phyloP scores from a whole-genome alignment of 2,888 invertebrate species.

The Trachelus troglodyta region DNA sequence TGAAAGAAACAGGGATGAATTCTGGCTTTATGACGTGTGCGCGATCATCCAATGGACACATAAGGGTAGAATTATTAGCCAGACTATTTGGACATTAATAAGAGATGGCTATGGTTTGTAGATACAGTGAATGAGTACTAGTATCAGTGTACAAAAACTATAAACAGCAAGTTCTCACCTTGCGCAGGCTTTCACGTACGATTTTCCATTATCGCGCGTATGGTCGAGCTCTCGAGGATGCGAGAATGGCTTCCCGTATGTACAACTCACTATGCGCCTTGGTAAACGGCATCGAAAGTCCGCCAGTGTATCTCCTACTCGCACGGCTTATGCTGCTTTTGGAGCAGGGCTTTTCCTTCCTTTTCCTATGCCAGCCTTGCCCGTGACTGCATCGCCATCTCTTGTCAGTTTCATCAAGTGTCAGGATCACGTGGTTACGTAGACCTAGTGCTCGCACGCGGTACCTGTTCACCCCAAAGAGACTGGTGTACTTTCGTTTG shows the following conservation, averaged over 20 bases:
- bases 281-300: constrained; percentile 3
- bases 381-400: constrained; percentile 28
- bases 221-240: neutral
- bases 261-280: neutral
- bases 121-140: neutral
- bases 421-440: constrained; percentile 24
- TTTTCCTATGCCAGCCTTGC: constrained; percentile 24
- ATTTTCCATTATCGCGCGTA: neutral
- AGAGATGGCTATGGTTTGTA: neutral
- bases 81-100: neutral
- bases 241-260: neutral
- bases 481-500: neutral
- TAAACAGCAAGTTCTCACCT: neutral
- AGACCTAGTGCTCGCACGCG: neutral
- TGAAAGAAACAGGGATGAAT: neutral
- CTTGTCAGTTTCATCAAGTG: constrained; percentile 16
- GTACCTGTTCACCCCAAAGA: neutral
- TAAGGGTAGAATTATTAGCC: neutral
- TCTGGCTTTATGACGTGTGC: neutral
- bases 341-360: constrained; percentile 30
- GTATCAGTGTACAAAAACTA: neutral
- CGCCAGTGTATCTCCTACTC: constrained; percentile 24
- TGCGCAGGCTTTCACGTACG: neutral
- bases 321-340: constrained; percentile 24
- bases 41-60: neutral